Percentiles rank a stretch among this genome's conserved stretches.
These are phyloP conservation scores for Cynocephalus volans DNA, from an alignment of 2,113 vertebrate genomes.

Conservation along the genomic window DNA sequence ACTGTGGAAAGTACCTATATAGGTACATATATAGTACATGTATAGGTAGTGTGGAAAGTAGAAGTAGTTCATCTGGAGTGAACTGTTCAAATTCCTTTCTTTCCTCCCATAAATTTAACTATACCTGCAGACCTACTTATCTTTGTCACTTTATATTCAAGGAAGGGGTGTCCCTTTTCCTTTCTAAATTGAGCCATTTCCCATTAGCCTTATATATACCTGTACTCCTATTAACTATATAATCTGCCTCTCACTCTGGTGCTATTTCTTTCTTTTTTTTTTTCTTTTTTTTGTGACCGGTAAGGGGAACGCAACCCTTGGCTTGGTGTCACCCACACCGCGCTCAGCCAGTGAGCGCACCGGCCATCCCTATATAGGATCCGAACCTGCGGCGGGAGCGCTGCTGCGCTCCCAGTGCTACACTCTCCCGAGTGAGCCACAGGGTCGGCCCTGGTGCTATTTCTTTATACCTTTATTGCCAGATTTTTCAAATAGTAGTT, in stretches of 20 bases:
- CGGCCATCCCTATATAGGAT: no score
- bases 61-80: not conserved
- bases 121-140: not conserved
- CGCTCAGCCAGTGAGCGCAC: no score
- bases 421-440: no score
- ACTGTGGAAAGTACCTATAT: no score
- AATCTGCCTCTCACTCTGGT: not conserved
- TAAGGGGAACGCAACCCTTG: no score
- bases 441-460: not conserved
- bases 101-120: not conserved
- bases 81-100: not conserved
- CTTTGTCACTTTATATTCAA: not conserved
- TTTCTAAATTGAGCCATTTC: slow-evolving; percentile 17
- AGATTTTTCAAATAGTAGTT: not conserved
- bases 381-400: no score
- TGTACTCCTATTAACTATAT: not conserved
- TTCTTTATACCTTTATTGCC: slow-evolving; percentile 1
- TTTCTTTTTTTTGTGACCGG: no score
- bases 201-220: not conserved
- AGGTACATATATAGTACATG: no score
- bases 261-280: slow-evolving; percentile 11
- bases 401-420: no score
- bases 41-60: not conserved
- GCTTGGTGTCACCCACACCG: no score
- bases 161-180: not conserved